phyloP scores from a whole-genome alignment of 2,113 vertebrate genomes.

The Apistogramma diplotaenia region DNA sequence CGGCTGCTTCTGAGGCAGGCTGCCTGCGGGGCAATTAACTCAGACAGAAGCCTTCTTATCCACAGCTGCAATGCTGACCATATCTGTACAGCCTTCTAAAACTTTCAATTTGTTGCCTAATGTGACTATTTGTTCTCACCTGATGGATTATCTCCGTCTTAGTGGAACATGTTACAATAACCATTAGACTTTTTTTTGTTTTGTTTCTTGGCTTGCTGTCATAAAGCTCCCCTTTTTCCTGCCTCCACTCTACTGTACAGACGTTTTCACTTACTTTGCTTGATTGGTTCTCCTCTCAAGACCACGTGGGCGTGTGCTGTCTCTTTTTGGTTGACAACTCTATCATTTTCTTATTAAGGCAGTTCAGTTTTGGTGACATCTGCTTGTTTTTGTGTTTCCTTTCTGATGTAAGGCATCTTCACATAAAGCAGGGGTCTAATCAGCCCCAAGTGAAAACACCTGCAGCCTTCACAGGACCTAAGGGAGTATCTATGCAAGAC shows the following conservation, averaged over 20 bases:
- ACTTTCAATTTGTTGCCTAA: neutral
- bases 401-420: neutral
- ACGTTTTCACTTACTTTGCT: neutral
- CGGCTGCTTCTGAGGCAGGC: neutral
- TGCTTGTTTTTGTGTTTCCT: neutral
- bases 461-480: neutral
- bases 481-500: neutral
- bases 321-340: neutral
- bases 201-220: neutral
- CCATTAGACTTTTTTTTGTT: neutral
- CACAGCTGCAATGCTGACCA: neutral
- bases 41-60: neutral
- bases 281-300: neutral
- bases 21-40: constrained; percentile 26
- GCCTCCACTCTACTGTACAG: neutral
- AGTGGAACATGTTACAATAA: neutral
- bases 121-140: neutral
- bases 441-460: neutral
- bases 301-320: neutral
- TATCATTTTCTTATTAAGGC: neutral
- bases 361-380: neutral
- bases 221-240: neutral
- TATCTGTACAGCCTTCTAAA: neutral
- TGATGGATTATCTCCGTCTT: neutral
- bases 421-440: neutral